Conservation (phyloP, 2,113 vertebrate genomes). For the Ophiodon elongatus region DNA sequence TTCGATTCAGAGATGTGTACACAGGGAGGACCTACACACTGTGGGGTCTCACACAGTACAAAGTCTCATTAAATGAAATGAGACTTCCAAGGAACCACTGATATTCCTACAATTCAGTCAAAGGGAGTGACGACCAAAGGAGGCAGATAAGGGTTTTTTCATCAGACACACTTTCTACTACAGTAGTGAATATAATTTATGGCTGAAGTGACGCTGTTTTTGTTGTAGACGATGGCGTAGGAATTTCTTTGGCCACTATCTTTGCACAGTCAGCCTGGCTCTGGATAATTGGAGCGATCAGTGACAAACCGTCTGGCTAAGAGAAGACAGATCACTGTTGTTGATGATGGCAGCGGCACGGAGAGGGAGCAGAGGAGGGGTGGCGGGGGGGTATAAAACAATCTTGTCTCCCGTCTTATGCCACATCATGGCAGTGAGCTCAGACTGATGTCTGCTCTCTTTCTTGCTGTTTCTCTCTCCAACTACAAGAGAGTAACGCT, state of each 20-base stretch:
- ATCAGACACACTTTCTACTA: conserved; percentile 28
- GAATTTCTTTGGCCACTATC: conserved; percentile 40
- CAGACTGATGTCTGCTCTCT: conserved; percentile 42
- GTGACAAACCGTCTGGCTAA: conserved; percentile 52
- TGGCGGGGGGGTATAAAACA: conserved; percentile 26
- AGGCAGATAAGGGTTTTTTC: conserved; percentile 40
- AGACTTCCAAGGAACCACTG: conserved; percentile 52
- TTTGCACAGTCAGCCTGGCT: conserved; percentile 48
- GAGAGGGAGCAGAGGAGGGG: not conserved
- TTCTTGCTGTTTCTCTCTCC: conserved; percentile 36
- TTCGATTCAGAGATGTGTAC: conserved; percentile 61
- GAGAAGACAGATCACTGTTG: conserved; percentile 60
- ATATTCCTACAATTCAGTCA: conserved; percentile 60
- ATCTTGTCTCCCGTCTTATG: conserved; percentile 44
- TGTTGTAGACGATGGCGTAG: conserved; percentile 7
- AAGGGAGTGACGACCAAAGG: conserved; percentile 46
- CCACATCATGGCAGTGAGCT: conserved; percentile 45
- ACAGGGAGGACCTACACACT: conserved; percentile 61
- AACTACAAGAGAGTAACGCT: conserved; percentile 25
- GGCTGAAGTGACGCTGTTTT: conserved; percentile 19
- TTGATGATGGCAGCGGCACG: conserved; percentile 26
- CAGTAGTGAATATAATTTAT: conserved; percentile 27
- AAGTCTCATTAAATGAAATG: conserved; percentile 65
- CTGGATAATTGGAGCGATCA: conserved; percentile 65
- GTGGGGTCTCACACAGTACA: conserved; percentile 53